These are phyloP conservation scores for Saimiri boliviensis DNA, from an alignment of 2,113 vertebrate species.

Conservation along the genomic window DNA sequence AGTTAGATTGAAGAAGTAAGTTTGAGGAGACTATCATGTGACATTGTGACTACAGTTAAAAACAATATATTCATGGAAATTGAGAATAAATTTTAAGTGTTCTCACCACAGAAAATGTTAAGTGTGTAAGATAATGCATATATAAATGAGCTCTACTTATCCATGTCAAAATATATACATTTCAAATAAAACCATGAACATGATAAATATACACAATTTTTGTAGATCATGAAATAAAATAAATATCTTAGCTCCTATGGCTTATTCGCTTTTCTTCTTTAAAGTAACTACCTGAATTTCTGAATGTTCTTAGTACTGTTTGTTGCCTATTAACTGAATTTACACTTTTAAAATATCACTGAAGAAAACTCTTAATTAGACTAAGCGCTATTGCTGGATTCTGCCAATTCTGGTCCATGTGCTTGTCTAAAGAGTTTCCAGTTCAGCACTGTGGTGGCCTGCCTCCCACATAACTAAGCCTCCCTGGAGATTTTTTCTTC, in stretches of 20 bases:
- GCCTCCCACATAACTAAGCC: not conserved
- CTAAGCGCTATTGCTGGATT: not conserved
- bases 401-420: not conserved
- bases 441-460: rapidly evolving
- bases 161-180: not conserved
- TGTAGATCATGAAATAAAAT: not conserved
- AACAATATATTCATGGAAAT: not conserved
- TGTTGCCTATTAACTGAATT: not conserved
- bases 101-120: not conserved
- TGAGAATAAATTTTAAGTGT: not conserved
- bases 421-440: not conserved
- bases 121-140: not conserved
- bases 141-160: not conserved
- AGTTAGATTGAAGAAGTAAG: not conserved
- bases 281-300: not conserved
- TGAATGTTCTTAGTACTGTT: not conserved
- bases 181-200: not conserved
- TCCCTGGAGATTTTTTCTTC: not conserved
- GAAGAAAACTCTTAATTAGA: not conserved
- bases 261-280: not conserved
- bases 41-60: not conserved
- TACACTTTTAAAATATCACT: not conserved
- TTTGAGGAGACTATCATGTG: not conserved
- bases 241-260: not conserved
- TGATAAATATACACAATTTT: not conserved